Base-by-base conservation (phyloP, 2,888 invertebrate genomes). In the Calameuta pallipes region DNA sequence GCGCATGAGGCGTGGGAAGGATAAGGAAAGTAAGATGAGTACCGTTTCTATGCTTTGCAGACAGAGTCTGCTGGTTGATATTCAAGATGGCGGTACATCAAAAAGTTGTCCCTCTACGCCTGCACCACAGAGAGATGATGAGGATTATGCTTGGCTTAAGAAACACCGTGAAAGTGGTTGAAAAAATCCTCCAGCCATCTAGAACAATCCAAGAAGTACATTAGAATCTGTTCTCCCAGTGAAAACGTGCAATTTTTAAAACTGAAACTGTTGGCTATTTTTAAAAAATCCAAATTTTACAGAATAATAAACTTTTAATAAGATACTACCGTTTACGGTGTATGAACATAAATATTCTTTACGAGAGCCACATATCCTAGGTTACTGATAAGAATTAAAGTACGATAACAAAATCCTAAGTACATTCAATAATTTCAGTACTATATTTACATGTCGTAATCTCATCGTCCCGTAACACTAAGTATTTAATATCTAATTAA, bases 61-160 rank as follows among this genome's bases (percentile, higher is more conserved):
- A 1, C 96, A 96, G 89, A 96, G 96, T 86, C 91, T 96, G 4
- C 92, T 96, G 6, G 95, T 96, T 15, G 94, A 94, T 85, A 92
- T 94, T 33, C 83, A 80, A 75, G 77, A 80, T 31, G 82, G 81
- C 12, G 81, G 78, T 13, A 76, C 78, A 37, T 83, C 83, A 3
- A 84, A 84, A 75, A 84, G 84, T 70, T 84, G 84, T 36, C 84
- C 84, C 0, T 82, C 84, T 0, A 82, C 84, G 4, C 83, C 84
- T 0, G 78, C 82, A n/a, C 81, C 82, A 1, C 75, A 75, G 33
- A 78, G 78, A 15, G 79, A 80, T 12, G 81, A 81, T 30, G 80
- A 79, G 35, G 78, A 79, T 41, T 78, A 78, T 30, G 77, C 75
- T 11, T 56, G 83, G 31, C 76, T 80, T 34, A 80, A 82, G 71